A percentile compares a stretch with the other conserved stretches of the same genome.
Evolutionary conservation across 2,113 vertebrate genomes (phyloP).

Genomic region (Ellobius talpinus): DNA sequence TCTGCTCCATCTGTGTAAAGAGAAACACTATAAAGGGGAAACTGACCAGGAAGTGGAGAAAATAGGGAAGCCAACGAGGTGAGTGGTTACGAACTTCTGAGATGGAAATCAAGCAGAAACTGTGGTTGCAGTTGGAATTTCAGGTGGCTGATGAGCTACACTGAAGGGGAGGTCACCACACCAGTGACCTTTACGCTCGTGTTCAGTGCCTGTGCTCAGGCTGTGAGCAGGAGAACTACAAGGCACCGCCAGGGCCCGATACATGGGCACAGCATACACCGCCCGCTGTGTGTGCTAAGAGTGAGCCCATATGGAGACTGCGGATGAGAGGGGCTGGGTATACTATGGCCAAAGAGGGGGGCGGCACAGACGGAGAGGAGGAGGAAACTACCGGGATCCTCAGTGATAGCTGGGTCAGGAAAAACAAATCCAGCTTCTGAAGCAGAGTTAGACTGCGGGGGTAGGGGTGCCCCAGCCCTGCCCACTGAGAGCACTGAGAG

Average conservation of each 20-base stretch:
- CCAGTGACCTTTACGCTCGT: neutral
- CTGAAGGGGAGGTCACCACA: neutral
- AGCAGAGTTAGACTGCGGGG: neutral
- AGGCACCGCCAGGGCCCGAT: neutral
- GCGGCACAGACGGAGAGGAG: neutral
- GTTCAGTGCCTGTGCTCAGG: neutral
- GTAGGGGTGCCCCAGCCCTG: neutral
- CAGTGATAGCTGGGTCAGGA: neutral
- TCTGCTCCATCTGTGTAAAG: neutral
- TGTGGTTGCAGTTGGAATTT: neutral
- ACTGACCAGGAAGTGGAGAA: neutral
- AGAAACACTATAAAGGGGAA: neutral
- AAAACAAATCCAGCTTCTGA: neutral
- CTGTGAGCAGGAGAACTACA: neutral
- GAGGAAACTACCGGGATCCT: neutral
- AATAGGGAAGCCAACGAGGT: neutral
- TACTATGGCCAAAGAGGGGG: neutral
- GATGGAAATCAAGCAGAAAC: conserved; percentile 12
- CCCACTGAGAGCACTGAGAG: neutral
- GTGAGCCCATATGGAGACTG: neutral
- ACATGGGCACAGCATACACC: neutral
- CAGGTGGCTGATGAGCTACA: neutral
- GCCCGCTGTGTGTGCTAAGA: neutral
- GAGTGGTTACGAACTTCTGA: neutral
- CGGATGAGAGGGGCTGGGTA: neutral